Conservation (phyloP, 1,140 invertebrate genomes). For the Sinella curviseta region DNA sequence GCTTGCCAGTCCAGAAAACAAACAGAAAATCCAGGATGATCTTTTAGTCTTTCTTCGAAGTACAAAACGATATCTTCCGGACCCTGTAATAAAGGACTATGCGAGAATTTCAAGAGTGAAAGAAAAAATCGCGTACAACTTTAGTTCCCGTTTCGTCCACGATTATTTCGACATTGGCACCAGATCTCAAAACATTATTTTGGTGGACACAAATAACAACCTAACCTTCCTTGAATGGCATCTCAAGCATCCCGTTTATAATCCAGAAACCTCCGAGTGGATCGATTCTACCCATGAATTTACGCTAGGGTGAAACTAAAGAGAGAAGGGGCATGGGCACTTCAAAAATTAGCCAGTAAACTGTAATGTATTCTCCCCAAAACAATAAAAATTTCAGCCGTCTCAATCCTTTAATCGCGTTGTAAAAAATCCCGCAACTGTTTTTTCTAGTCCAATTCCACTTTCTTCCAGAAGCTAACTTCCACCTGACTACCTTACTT, state of each 20-base stretch:
- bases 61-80: neutral
- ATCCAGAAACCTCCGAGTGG: neutral
- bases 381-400: too few species aligned
- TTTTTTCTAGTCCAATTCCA: too few species aligned
- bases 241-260: constrained; percentile 4
- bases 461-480: too few species aligned
- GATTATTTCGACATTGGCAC: constrained; percentile 2
- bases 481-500: too few species aligned
- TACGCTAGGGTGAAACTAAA: neutral
- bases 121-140: neutral
- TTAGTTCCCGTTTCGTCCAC: neutral
- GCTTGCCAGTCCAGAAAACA: neutral
- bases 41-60: neutral
- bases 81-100: neutral
- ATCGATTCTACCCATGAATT: neutral
- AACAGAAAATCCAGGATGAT: neutral
- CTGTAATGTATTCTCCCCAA: too few species aligned
- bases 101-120: neutral
- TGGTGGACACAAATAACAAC: neutral
- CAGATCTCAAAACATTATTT: neutral
- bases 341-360: too few species aligned
- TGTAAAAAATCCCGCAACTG: too few species aligned
- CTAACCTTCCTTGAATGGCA: neutral
- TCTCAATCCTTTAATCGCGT: too few species aligned
- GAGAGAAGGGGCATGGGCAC: too few species aligned